A percentile compares a stretch with the other conserved stretches of the same genome.
phyloP scores from a whole-genome alignment of 2,888 invertebrate genomes.

The Drosophila antonietae region DNA sequence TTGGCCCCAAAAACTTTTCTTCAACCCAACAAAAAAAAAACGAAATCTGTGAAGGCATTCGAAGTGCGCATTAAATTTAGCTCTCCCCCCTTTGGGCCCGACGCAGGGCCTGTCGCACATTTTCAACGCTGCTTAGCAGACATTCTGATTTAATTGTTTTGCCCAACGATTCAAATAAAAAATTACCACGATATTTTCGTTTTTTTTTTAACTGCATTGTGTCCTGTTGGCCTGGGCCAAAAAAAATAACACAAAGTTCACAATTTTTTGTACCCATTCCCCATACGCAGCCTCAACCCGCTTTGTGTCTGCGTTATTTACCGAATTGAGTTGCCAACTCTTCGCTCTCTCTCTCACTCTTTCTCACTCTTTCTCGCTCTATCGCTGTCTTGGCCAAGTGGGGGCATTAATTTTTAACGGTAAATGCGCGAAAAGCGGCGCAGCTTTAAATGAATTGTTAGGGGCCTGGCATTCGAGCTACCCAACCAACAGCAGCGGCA shows the following conservation, averaged over 20 bases:
- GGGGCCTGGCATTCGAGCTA: conserved; percentile 30
- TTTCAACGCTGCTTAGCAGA: conserved; percentile 66
- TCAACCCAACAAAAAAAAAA: background rate
- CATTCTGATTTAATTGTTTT: conserved; percentile 80
- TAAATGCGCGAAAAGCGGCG: conserved; percentile 76
- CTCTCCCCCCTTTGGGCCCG: conserved; percentile 17
- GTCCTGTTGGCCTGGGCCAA: conserved; percentile 14
- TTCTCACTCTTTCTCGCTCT: background rate
- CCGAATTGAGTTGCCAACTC: conserved; percentile 75
- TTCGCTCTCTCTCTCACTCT: background rate
- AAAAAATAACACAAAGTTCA: conserved; percentile 15
- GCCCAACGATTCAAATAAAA: conserved; percentile 58
- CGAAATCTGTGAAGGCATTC: conserved; percentile 52
- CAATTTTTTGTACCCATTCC: conserved; percentile 11
- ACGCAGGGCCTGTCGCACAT: conserved; percentile 51
- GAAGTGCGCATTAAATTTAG: conserved; percentile 44
- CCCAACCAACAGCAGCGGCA: conserved; percentile 45
- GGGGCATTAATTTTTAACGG: conserved; percentile 81
- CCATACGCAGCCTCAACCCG: conserved; percentile 21
- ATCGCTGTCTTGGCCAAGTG: conserved; percentile 51
- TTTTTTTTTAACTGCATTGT: conserved; percentile 40
- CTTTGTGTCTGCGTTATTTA: conserved; percentile 63
- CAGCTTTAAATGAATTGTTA: conserved; percentile 73
- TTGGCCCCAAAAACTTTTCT: conserved; percentile 30
- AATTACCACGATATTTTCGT: conserved; percentile 48